Evolutionary conservation across 2,797 vertebrate genomes (phyloP).

Genomic region (Anabas testudineus): DNA sequence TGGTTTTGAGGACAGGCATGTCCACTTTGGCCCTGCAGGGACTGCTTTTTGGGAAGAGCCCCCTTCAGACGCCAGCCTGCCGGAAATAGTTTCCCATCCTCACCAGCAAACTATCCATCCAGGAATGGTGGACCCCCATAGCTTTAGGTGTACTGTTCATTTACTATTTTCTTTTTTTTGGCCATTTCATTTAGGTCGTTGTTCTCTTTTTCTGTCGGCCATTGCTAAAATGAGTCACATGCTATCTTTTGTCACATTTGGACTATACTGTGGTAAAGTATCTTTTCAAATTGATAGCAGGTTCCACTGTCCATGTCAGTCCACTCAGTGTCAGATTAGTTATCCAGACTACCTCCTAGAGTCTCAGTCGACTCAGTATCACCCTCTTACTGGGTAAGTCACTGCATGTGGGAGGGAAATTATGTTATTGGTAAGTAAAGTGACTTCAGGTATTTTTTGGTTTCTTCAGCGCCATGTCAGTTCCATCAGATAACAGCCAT

Average conservation of each 20-base stretch:
- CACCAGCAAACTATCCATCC: slow-evolving; percentile 10
- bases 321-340: slow-evolving; percentile 30
- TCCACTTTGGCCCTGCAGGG: background rate
- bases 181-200: background rate
- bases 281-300: slow-evolving; percentile 10
- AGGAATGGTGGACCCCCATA: slow-evolving; percentile 33
- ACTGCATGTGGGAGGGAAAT: background rate
- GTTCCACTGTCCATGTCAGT: slow-evolving; percentile 38
- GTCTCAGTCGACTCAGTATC: slow-evolving; percentile 46
- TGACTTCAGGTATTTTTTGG: slow-evolving; percentile 8
- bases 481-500: slow-evolving; percentile 21
- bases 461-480: slow-evolving; percentile 40
- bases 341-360: slow-evolving; percentile 48
- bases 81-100: slow-evolving; percentile 10
- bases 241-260: background rate
- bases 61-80: slow-evolving; percentile 11
- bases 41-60: slow-evolving; percentile 9
- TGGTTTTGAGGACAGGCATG: background rate
- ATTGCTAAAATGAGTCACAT: background rate
- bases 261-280: no score
- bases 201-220: background rate
- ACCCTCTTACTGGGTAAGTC: slow-evolving; percentile 46
- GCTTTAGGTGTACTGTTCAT: slow-evolving; percentile 29
- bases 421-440: background rate
- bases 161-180: background rate